Conservation (phyloP, 2,113 vertebrate species). For the Megaptera novaeangliae region DNA sequence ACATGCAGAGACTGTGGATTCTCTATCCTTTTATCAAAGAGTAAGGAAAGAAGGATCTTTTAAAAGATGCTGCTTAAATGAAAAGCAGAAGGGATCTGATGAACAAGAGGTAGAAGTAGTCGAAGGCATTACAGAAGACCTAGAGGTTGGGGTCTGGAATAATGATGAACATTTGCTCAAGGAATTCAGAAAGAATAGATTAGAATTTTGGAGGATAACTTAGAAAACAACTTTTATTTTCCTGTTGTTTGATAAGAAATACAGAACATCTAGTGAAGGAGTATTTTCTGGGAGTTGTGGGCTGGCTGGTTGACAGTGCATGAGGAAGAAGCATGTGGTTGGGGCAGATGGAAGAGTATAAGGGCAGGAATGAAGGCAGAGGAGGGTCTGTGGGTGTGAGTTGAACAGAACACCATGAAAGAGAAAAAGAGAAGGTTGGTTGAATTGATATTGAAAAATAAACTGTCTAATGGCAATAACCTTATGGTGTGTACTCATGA, state of each 20-base stretch:
- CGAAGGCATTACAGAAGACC: background rate
- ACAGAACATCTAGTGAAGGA: conserved; percentile 22
- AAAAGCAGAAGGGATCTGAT: background rate
- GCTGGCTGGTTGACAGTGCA: background rate
- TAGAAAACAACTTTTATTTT: conserved; percentile 12
- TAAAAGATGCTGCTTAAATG: background rate
- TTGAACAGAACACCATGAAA: conserved; percentile 65
- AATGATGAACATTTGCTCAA: background rate
- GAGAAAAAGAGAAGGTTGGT: conserved; percentile 51
- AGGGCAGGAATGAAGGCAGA: conserved; percentile 65
- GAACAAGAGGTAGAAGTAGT: background rate
- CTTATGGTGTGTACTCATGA: conserved; percentile 14
- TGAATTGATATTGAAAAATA: conserved; percentile 40
- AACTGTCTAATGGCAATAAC: conserved; percentile 20
- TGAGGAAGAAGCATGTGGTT: conserved; percentile 57
- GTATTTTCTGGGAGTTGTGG: conserved; percentile 49
- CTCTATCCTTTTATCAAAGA: background rate
- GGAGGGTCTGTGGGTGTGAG: conserved; percentile 68
- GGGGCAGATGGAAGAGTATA: conserved; percentile 62
- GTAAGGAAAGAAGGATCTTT: background rate
- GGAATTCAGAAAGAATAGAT: background rate
- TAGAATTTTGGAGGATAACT: background rate
- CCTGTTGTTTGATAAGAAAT: conserved; percentile 19
- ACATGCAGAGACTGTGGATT: background rate
- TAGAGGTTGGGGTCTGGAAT: background rate